Evolutionary conservation across 2,797 vertebrate species (phyloP).

Genomic region (Smutsia gigantea): DNA sequence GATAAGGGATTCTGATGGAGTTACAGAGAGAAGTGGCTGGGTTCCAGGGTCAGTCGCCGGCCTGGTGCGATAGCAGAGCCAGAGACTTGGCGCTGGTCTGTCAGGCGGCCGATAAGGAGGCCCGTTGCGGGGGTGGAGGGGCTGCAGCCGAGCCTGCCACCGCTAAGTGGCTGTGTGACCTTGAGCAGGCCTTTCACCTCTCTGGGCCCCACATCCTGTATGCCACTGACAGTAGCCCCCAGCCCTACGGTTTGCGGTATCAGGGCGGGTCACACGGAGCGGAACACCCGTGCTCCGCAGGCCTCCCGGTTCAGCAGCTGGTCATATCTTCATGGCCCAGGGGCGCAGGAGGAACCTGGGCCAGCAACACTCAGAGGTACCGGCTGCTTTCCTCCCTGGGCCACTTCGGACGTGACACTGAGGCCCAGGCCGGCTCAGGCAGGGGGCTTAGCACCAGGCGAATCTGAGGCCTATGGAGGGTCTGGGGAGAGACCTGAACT

Average conservation of each 20-base stretch:
- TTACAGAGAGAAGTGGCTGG: neutral
- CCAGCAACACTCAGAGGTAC: neutral
- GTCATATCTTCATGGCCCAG: fast-evolving
- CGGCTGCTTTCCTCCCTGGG: fast-evolving
- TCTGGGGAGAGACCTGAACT: neutral
- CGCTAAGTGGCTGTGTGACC: neutral
- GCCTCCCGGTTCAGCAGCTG: fast-evolving
- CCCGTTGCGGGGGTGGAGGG: fast-evolving
- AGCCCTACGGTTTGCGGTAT: fast-evolving
- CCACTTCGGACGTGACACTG: fast-evolving
- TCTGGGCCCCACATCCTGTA: neutral
- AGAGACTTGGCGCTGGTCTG: fast-evolving
- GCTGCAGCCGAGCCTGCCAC: fast-evolving
- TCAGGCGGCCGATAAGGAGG: fast-evolving
- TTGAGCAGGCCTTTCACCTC: neutral
- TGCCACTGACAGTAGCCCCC: neutral
- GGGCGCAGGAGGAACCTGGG: fast-evolving
- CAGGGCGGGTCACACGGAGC: fast-evolving
- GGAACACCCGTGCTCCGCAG: fast-evolving
- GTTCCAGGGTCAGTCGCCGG: neutral
- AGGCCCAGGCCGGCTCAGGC: fast-evolving
- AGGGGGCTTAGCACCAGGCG: too few species aligned
- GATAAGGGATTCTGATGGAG: neutral
- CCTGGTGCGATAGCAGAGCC: fast-evolving
- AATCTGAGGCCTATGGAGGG: too few species aligned